Conservation (phyloP, 2,113 vertebrate species). For the Dipodomys spectabilis region DNA sequence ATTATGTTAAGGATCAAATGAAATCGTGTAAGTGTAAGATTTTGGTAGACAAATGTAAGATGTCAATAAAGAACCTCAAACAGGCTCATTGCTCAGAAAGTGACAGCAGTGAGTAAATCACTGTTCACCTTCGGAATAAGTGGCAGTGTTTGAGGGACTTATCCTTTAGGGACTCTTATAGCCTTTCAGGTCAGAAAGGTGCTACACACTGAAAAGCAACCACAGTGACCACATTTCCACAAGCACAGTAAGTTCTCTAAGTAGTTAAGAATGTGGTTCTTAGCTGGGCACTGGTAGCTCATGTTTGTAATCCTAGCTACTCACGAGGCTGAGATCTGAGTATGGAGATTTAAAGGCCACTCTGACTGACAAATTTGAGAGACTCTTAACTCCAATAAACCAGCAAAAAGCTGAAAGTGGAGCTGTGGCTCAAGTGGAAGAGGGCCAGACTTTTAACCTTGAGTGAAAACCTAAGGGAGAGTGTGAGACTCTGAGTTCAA, state of each 20-base stretch:
- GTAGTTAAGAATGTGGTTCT: background rate
- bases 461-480: too few species aligned
- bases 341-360: too few species aligned
- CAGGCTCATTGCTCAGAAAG: background rate
- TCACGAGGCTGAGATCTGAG: too few species aligned
- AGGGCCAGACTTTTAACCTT: too few species aligned
- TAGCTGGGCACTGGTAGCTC: background rate
- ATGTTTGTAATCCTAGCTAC: too few species aligned
- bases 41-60: background rate
- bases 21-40: background rate
- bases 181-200: background rate
- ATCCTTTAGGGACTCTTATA: background rate
- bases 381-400: too few species aligned
- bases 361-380: too few species aligned
- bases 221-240: background rate
- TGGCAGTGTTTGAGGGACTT: too few species aligned
- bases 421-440: too few species aligned
- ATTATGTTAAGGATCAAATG: background rate
- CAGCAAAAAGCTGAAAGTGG: too few species aligned
- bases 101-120: background rate
- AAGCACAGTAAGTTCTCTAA: background rate
- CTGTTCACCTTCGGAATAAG: background rate
- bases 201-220: background rate
- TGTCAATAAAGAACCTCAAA: background rate
- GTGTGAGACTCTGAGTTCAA: too few species aligned